Evolutionary conservation across 1,140 invertebrate species (phyloP).

Genomic region (Mamestra configurata): DNA sequence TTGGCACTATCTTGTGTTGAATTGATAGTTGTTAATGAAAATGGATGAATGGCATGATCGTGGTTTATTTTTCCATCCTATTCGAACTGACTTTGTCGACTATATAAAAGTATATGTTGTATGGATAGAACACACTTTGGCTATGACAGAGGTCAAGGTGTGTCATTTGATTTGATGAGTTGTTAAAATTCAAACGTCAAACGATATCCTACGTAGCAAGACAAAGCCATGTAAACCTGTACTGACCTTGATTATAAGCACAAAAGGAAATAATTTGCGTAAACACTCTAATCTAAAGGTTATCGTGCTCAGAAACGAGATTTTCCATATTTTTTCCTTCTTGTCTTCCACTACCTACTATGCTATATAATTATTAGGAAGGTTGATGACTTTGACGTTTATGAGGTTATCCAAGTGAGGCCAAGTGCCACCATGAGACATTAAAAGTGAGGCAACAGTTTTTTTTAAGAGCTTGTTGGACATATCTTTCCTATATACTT

Average conservation of each 20-base stretch:
- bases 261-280: constrained; percentile 30
- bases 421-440: not conserved
- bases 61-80: not conserved
- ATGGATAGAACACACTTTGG: not conserved
- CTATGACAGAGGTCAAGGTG: not conserved
- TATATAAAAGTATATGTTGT: too few species aligned
- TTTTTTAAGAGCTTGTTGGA: too few species aligned
- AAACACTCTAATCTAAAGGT: constrained; percentile 25
- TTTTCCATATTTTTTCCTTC: constrained; percentile 5
- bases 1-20: not conserved
- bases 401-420: not conserved
- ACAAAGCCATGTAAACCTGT: not conserved
- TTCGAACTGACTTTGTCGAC: too few species aligned
- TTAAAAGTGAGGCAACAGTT: not conserved
- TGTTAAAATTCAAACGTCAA: not conserved
- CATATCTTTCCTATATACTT: too few species aligned
- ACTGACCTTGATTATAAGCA: constrained; percentile 2
- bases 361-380: not conserved
- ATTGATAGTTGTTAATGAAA: not conserved
- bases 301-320: constrained; percentile 5
- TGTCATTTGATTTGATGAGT: not conserved
- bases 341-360: not conserved
- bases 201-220: not conserved
- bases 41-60: not conserved
- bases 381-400: not conserved